Base-by-base conservation (phyloP, 2,797 vertebrate species). In the Acipenser oxyrinchus region DNA sequence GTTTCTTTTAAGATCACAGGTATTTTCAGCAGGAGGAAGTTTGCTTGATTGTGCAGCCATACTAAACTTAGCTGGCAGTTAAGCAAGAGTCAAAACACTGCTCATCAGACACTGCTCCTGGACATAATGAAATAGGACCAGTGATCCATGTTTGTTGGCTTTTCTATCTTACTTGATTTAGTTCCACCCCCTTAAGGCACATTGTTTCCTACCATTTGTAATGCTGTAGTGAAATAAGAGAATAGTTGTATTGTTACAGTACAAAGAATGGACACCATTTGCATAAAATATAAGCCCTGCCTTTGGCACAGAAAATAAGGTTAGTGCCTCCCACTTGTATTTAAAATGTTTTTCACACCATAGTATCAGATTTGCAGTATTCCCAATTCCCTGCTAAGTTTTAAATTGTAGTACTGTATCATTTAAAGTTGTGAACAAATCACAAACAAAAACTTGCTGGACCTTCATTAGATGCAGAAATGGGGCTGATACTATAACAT, bases 71-170 rank as follows among this genome's bases (percentile, higher is more conserved):
- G 55, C 55, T 13, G 12, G 6, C 55, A 58, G 55, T 58, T n/a
- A 58, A 58, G 12, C 55, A 58, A 13, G 10, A 58, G 55, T 58
- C 15, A 13, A 58, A 58, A 58, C 55, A 58, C 15, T 5, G 11
- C 55, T 13, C 15, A n/a, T 58, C 55, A 58, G 10, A 11, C 55
- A 6, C 12, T 4, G 55, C 55, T 58, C 55, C 15, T 58, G 12
- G 55, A 58, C 55, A 58, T 58, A 58, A 58, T 58, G 55, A 58
- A 58, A 58, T 13, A n/a, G 55, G 11, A 58, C 55, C 12, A 58
- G 11, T 58, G 55, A 58, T 58, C 55, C 55, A n/a, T 58, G 55
- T 58, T 58, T 58, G 55, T 13, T 58, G 55, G 55, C 55, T 58
- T 58, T 58, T 58, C 12, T 6, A 58, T 58, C 55, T n/a, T 13